Base-by-base conservation (phyloP, 2,113 vertebrate genomes). In the Scytalopus superciliaris region DNA sequence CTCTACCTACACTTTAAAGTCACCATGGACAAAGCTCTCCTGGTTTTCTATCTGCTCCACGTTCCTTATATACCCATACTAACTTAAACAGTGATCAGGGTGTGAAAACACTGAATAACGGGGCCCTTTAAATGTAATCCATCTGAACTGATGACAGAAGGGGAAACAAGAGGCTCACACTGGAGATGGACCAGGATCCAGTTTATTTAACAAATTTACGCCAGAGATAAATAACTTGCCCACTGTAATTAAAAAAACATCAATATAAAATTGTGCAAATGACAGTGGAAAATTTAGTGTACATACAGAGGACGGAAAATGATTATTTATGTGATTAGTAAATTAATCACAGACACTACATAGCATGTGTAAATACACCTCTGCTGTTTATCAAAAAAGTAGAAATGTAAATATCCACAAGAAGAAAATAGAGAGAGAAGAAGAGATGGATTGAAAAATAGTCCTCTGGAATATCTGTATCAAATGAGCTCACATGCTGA, bases 401-500 rank as follows among this genome's bases (percentile, higher is more conserved):
- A 62, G 21, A 53, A 79, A 60, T 44, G 4, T 3, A 86, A 70
- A 67, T 19, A 62, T 45, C 19, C 74, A 80, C 37, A 95, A 44
- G 78, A 93, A 74, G 39, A 77, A 15, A 73, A 92, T 5, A 87
- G 3, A 45, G 1, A 59, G 1, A 30, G 0, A 14, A 59, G 81
- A 86, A 81, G 79, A 84, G 21, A 47, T 14, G 13, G 31, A 85
- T 52, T 35, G 69, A 93, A 93, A 49, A 73, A 13, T 25, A 95
- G 14, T 56, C 53, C 69, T 88, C 49, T 63, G 15, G 15, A 94
- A 89, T 69, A 86, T 24, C 8, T 67, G 3, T 25, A 68, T 35
- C 47, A 75, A 89, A 73, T 87, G 27, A 96, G 92, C 89, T 57
- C 81, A 63, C 21, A 68, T 40, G 67, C 11, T 93, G 57, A 96